Evolutionary conservation across 2,797 vertebrate species (phyloP), one percentile per base, ranked within the genome.

Genomic region (Gallinago nigripennis): DNA sequence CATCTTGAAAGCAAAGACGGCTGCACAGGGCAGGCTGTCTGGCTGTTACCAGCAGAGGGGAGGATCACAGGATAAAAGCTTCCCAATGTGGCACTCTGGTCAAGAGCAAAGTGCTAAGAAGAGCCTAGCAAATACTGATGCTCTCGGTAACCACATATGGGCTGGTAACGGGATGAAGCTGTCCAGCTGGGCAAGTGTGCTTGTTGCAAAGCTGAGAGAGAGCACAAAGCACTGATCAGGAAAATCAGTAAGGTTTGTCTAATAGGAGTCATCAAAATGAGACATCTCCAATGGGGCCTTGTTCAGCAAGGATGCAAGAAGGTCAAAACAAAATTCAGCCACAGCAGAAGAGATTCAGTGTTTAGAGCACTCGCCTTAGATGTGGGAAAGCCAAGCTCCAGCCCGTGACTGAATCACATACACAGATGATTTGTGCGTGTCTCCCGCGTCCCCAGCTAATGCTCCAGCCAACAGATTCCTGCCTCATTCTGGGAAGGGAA

Each of bases 381-480:
- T 95, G 93, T 92, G 93, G 90, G 33, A 92, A 94, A 88, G 72
- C 76, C 87, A 91, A 90, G 72, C 50, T 88, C 27, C 33, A 83
- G 33, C 48, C 15, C 0, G 0, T n/a, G 39, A 50, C 76, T 89
- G 72, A 92, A 86, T 91, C 65, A 90, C 50, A 24, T 27, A 51
- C 0, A 3, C 33, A 35, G 33, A 75, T 72, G 37, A 50, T 41
- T 81, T 39, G 21, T 41, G 12, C 19, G 33, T 21, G 28, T 43
- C 30, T 94, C 28, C 46, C 0, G 1, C 2, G 0, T 85, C 21
- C 23, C 15, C 33, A 72, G 50, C 0, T 8, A 54, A 43, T 41
- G 43, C 6, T 50, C 13, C 20, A 64, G 71, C 39, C 75, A 88
- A 63, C n/a, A 86, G 37, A n/a, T 27, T 90, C 27, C 78, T 88